A percentile compares a stretch with the other conserved stretches of the same genome.
phyloP scores from a whole-genome alignment of 2,888 invertebrate species.

The Tupiocoris notatus region DNA sequence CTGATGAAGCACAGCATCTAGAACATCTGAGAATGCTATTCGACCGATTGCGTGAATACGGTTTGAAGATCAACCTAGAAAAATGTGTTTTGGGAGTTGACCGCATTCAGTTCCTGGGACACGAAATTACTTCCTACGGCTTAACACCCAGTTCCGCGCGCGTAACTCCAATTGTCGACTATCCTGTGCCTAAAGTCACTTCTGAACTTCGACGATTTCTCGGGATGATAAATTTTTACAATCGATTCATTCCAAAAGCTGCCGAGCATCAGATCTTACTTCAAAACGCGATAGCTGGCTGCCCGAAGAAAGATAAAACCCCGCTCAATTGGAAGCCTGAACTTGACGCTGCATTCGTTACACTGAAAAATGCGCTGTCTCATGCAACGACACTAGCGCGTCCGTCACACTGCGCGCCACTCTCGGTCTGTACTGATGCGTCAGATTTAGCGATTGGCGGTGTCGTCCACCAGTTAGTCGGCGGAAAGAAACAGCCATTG shows the following conservation, averaged over 20 bases:
- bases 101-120: slow-evolving; percentile 50
- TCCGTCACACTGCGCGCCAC: slow-evolving; percentile 50
- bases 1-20: slow-evolving; percentile 46
- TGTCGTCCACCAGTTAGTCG: too few species aligned
- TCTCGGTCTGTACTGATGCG: too few species aligned
- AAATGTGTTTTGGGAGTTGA: slow-evolving; percentile 52
- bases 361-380: slow-evolving; percentile 50
- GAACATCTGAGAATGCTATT: slow-evolving; percentile 46
- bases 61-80: slow-evolving; percentile 50
- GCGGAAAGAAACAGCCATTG: too few species aligned
- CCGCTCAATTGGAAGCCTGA: slow-evolving; percentile 48
- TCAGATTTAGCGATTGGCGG: too few species aligned
- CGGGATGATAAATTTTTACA: slow-evolving; percentile 47
- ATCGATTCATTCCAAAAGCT: slow-evolving; percentile 33
- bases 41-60: slow-evolving; percentile 48
- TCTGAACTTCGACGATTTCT: slow-evolving; percentile 43
- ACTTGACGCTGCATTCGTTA: slow-evolving; percentile 49
- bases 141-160: slow-evolving; percentile 51
- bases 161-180: slow-evolving; percentile 51
- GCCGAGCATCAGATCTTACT: slow-evolving; percentile 36
- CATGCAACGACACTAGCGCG: slow-evolving; percentile 52
- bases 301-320: slow-evolving; percentile 47
- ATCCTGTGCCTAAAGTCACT: slow-evolving; percentile 43
- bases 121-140: slow-evolving; percentile 49
- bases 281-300: slow-evolving; percentile 1